phyloP scores from a whole-genome alignment of 2,888 invertebrate genomes.

The Tolmerus cingulatus region DNA sequence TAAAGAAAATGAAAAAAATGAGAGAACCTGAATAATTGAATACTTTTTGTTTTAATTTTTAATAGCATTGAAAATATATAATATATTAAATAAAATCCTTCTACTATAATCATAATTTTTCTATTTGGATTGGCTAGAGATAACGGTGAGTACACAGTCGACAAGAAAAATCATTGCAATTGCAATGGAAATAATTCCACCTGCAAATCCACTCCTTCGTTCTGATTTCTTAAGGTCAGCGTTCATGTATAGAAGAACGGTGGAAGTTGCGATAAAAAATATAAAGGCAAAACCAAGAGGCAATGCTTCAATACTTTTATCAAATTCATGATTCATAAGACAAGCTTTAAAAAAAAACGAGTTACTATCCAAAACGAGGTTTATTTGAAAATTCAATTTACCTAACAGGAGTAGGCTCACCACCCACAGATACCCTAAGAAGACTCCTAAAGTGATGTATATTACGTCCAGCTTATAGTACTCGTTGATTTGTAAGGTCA shows the following conservation, averaged over 20 bases:
- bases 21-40: background rate
- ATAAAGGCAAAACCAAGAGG: background rate
- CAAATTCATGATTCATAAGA: background rate
- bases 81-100: background rate
- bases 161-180: background rate
- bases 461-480: background rate
- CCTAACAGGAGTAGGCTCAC: background rate
- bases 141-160: background rate
- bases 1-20: background rate
- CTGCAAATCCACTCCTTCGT: background rate
- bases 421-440: background rate
- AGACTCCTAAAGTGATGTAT: background rate
- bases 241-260: background rate
- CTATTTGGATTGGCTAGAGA: background rate
- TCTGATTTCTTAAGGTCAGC: background rate
- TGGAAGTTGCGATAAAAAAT: background rate
- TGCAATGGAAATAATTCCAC: background rate
- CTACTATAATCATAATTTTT: background rate
- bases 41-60: background rate
- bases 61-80: background rate
- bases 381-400: background rate
- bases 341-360: background rate
- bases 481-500: background rate
- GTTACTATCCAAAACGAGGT: background rate
- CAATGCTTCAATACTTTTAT: background rate